phyloP scores from a whole-genome alignment of 2,888 invertebrate genomes.

The Incurvaria masculella region DNA sequence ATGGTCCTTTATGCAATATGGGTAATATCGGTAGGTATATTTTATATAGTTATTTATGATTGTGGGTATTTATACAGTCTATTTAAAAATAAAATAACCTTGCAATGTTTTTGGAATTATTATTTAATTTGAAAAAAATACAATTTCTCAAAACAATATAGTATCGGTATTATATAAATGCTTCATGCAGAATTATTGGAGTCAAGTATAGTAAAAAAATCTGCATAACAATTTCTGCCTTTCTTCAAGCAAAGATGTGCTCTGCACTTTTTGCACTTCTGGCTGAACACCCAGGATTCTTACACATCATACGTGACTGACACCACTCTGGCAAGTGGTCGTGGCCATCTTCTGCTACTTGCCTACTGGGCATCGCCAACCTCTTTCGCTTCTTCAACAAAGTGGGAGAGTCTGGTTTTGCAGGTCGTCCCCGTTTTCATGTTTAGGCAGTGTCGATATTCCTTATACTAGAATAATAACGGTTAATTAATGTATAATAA shows the following conservation, averaged over 20 bases:
- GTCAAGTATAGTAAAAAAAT: neutral
- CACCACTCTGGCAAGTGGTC: constrained; percentile 13
- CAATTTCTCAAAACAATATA: neutral
- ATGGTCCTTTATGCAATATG: neutral
- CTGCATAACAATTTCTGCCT: neutral
- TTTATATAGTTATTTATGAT: constrained; percentile 1
- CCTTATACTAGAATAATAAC: too few species aligned
- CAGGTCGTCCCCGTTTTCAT: constrained; percentile 13
- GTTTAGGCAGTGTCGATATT: constrained; percentile 13
- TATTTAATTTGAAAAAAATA: constrained; percentile 1
- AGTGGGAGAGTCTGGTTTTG: neutral
- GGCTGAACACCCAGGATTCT: constrained; percentile 2
- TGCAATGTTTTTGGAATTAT: neutral
- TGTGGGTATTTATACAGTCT: neutral
- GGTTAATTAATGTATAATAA: too few species aligned
- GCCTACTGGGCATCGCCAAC: constrained; percentile 13
- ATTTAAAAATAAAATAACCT: neutral
- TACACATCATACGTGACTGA: neutral
- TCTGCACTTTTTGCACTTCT: constrained; percentile 5
- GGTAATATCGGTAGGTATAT: constrained; percentile 1
- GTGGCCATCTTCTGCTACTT: constrained; percentile 14
- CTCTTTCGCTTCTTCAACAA: constrained; percentile 6
- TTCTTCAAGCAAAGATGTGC: neutral
- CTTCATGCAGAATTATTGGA: neutral
- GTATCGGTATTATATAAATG: neutral